These are phyloP conservation scores for Drosophila yooni DNA, from an alignment of 2,888 invertebrate genomes.

Conservation along the genomic window DNA sequence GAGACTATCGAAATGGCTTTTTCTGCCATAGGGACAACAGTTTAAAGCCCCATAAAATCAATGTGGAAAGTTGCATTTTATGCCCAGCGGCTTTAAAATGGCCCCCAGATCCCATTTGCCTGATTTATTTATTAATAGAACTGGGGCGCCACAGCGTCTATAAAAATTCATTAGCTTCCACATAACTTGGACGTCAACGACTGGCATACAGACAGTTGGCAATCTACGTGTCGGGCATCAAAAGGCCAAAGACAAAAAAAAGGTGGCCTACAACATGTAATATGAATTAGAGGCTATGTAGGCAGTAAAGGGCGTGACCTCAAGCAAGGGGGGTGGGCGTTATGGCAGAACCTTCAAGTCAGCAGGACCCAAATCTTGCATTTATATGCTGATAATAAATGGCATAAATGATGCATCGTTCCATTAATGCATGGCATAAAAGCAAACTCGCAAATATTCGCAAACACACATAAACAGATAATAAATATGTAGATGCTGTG, in stretches of 20 bases:
- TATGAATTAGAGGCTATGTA: conserved; percentile 51
- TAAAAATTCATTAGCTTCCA: conserved; percentile 77
- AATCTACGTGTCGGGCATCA: conserved; percentile 1
- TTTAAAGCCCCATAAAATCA: conserved; percentile 60
- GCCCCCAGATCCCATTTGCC: conserved; percentile 9
- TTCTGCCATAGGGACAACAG: conserved; percentile 22
- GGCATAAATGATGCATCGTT: conserved; percentile 81
- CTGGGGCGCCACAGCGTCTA: conserved; percentile 38
- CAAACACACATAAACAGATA: conserved; percentile 45
- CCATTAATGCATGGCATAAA: conserved; percentile 77
- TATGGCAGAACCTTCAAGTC: conserved; percentile 41
- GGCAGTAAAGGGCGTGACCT: conserved; percentile 6
- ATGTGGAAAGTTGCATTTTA: conserved; percentile 38
- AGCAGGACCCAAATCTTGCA: conserved; percentile 69
- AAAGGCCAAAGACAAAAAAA: conserved; percentile 36
- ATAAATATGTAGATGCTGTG: conserved; percentile 65
- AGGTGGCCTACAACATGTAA: conserved; percentile 32
- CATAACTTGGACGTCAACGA: conserved; percentile 59
- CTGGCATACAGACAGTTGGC: conserved; percentile 28
- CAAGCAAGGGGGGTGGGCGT: neutral
- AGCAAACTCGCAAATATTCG: conserved; percentile 27
- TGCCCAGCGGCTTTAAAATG: conserved; percentile 30
- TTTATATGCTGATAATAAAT: conserved; percentile 79
- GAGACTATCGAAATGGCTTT: conserved; percentile 5
- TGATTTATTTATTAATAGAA: conserved; percentile 51